Evolutionary conservation across 2,888 invertebrate genomes (phyloP).

Genomic region (Zhuqinia jingwanae): DNA sequence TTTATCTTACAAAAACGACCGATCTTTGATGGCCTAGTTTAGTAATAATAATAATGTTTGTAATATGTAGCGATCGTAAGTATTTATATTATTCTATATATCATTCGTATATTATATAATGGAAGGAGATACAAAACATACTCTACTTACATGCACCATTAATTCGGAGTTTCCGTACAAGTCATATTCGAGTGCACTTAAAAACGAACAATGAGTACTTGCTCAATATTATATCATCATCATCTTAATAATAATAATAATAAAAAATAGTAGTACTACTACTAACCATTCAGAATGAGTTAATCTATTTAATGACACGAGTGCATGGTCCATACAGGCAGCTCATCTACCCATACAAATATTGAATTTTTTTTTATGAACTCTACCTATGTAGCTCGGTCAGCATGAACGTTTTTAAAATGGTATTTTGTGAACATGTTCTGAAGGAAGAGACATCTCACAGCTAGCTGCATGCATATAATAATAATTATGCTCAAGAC

Average conservation of each 20-base stretch:
- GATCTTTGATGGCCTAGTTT: background rate
- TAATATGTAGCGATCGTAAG: no score
- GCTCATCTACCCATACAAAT: background rate
- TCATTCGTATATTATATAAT: background rate
- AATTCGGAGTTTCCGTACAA: slow-evolving; percentile 58
- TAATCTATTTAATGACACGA: background rate
- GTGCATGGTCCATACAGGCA: background rate
- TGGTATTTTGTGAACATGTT: no score
- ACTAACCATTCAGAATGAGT: background rate
- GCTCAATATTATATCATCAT: background rate
- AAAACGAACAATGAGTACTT: background rate
- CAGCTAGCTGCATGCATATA: no score
- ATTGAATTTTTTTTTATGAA: background rate
- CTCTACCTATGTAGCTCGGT: no score
- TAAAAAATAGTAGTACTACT: background rate
- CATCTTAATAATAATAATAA: no score
- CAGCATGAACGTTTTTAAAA: no score
- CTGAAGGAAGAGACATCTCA: no score
- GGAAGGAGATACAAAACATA: slow-evolving; percentile 24
- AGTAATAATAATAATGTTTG: no score
- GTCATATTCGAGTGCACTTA: slow-evolving; percentile 12
- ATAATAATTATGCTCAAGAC: no score
- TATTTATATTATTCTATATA: no score
- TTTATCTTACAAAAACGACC: background rate
- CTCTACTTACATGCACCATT: slow-evolving; percentile 51